Evolutionary conservation across 2,888 invertebrate species (phyloP), one percentile per base, ranked within the genome.

Genomic region (Ptycholaimellus sp.): DNA sequence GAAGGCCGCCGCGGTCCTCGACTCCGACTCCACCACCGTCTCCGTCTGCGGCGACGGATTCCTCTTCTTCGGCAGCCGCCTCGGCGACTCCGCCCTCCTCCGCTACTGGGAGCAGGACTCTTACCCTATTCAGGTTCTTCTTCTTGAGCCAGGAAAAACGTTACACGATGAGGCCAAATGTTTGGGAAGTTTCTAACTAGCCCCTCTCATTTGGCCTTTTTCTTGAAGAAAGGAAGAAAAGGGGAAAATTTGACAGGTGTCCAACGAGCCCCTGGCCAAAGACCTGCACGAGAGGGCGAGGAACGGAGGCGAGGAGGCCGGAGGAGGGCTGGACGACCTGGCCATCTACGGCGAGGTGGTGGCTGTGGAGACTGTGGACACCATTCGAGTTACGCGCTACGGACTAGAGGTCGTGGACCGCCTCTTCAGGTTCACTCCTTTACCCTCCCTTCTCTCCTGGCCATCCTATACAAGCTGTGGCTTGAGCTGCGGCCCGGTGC

Each of bases 401-500:
- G 28, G 18, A 5, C 22, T 36, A 9, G 13, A 39, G 30, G 39
- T 39, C 7, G 33, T 9, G 5, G 36, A 36, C 17, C 16, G 36
- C 19, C 25, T 36, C 13, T 11, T 36, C 25, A 36, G 31, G 6
- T 16, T 36, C 13, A n/a, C n/a, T n/a, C n/a, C n/a, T n/a, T n/a
- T n/a, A n/a, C 14, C 5, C 22, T 23, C 18, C 18, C n/a, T 7
- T 34, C n/a, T n/a, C n/a, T n/a, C n/a, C n/a, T n/a, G n/a, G n/a
- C n/a, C n/a, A n/a, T n/a, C n/a, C n/a, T n/a, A n/a, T n/a, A n/a
- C n/a, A n/a, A n/a, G n/a, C n/a, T n/a, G n/a, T n/a, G n/a, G n/a
- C n/a, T n/a, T 33, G 33, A 90, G 90, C 64, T 78, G 87, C 48
- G 87, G 85, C 0, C 90, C 90, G 0, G 83, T 87, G 59, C 82